Percentiles rank a stretch among this genome's conserved stretches.
These are phyloP conservation scores for Cygnus atratus DNA, from an alignment of 2,113 vertebrate genomes.

Conservation along the genomic window DNA sequence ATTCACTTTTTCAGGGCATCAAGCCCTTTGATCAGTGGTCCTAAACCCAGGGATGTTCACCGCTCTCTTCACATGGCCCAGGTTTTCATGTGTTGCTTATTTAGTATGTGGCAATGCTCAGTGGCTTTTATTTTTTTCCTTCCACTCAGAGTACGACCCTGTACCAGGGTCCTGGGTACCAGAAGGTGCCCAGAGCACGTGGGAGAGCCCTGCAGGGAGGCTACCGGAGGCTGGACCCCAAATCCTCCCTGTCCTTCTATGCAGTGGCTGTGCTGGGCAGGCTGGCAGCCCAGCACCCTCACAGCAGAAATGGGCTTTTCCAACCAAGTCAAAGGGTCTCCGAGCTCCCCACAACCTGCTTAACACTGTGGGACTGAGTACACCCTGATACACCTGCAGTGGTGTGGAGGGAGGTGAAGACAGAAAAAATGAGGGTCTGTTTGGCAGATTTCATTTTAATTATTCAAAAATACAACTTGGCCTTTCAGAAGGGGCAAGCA, in stretches of 20 bases:
- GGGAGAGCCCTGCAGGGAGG: background rate
- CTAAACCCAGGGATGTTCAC: rapidly evolving
- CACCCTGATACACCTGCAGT: background rate
- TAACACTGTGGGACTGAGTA: background rate
- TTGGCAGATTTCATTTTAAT: background rate
- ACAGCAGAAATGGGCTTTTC: background rate
- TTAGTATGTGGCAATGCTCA: background rate
- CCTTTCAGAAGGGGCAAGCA: background rate
- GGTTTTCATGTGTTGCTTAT: rapidly evolving
- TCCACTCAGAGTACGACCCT: background rate
- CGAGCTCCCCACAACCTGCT: rapidly evolving
- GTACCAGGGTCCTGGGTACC: background rate
- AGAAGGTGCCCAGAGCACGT: rapidly evolving
- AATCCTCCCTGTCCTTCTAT: rapidly evolving
- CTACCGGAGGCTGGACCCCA: background rate
- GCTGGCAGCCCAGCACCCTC: background rate
- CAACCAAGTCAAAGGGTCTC: background rate
- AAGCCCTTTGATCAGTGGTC: background rate
- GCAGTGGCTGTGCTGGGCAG: background rate
- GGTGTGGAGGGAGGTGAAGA: background rate
- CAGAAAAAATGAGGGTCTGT: background rate
- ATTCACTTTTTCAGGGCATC: background rate
- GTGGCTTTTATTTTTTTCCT: background rate
- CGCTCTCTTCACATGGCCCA: background rate
- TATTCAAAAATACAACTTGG: background rate